These are phyloP conservation scores for Medauroidea extradentata DNA, from an alignment of 1,140 invertebrate species.

Conservation along the genomic window DNA sequence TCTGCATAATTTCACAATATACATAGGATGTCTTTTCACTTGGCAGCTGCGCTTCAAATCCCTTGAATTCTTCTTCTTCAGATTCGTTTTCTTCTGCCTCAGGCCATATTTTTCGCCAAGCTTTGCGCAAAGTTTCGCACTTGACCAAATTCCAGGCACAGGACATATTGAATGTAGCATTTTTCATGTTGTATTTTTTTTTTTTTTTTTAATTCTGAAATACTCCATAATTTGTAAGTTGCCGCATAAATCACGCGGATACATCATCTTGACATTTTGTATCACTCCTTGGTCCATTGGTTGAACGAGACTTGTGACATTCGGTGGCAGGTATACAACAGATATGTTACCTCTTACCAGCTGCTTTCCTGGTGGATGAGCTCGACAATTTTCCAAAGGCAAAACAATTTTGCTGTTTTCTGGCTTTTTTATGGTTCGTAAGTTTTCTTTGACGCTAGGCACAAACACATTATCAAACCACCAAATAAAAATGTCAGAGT, in stretches of 20 bases:
- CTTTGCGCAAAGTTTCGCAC: too few relatives aligned
- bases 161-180: too few relatives aligned
- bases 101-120: too few relatives aligned
- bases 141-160: too few relatives aligned
- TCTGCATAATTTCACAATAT: too few relatives aligned
- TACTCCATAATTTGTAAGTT: constrained; percentile 28
- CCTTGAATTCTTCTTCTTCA: too few relatives aligned
- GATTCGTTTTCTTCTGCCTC: too few relatives aligned
- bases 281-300: constrained; percentile 46
- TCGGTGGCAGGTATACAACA: constrained; percentile 40
- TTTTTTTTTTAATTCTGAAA: neutral
- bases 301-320: constrained; percentile 42
- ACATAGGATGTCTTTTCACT: too few relatives aligned
- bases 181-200: too few relatives aligned
- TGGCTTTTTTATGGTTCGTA: constrained; percentile 17
- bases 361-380: constrained; percentile 21
- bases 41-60: too few relatives aligned
- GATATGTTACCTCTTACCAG: constrained; percentile 27
- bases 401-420: constrained; percentile 32
- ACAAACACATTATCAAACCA: constrained; percentile 25
- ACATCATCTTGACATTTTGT: constrained; percentile 33
- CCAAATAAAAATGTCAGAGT: constrained; percentile 20
- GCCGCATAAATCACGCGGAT: constrained; percentile 28
- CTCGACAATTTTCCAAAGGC: constrained; percentile 34
- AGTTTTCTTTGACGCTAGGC: constrained; percentile 25